Evolutionary conservation across 64 coral and sea anemone species (phyloP), one percentile per base, ranked within the genome.

Genomic region (Hydrozoanthus tunicans): DNA sequence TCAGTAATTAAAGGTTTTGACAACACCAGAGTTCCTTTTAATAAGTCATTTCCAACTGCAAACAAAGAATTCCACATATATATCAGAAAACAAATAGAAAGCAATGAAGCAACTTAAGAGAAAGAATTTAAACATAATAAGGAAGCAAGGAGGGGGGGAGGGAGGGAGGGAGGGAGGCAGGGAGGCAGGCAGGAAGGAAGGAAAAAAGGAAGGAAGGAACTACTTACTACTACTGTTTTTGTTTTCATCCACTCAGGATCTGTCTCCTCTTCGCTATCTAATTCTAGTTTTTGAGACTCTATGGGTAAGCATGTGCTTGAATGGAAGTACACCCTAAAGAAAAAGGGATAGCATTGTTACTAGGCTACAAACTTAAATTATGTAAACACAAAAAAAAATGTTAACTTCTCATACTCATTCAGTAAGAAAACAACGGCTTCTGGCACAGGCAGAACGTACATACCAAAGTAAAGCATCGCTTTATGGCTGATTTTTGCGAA

Each of bases 181-280:
- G 32, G 32, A 43, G 32, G 32, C 0, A 43, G 32, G 32, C 0
- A 43, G 32, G 32, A 43, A 43, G 32, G 32, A 43, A 43, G 32
- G 32, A 43, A 43, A 2, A 2, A 43, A 43, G 32, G 2, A 43
- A 43, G 32, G 5, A 53, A 9, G 0, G 32, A 43, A 64, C 14
- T 65, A 69, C 82, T 59, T 86, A 95, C 96, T 62, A 96, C 94
- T 51, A 93, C 89, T 12, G 97, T 99, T 89, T 94, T 93, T 6
- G 91, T 95, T 61, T 78, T 93, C 92, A 99, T 93, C 97, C 97
- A 99, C 25, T 94, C 91, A 7, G 97, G 97, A 70, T 96, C 93
- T 7, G 89, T 90, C 51, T 99, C 97, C 51, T 94, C 94, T 74
- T 99, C 97, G 61, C 97, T 99, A 60, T 99, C 97, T 32, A 79